Conservation (phyloP, 2,113 vertebrate species). For the Okapia johnstoni region DNA sequence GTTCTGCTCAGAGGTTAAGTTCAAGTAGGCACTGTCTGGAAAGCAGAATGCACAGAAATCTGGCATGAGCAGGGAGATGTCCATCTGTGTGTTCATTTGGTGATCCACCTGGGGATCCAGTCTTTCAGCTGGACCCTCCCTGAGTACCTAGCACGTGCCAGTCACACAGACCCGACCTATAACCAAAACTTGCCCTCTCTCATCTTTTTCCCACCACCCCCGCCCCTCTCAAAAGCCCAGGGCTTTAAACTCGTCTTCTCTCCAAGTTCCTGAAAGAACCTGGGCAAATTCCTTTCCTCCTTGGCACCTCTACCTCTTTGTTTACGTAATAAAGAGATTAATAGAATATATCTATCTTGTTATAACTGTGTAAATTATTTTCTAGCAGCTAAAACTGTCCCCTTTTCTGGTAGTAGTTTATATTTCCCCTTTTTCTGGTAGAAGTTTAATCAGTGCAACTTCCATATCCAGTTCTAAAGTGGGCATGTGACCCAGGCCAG, state of each 20-base stretch:
- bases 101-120: background rate
- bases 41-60: slow-evolving; percentile 39
- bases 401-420: background rate
- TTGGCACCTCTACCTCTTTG: background rate
- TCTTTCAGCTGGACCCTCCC: background rate
- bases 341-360: background rate
- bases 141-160: background rate
- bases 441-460: background rate
- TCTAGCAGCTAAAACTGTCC: background rate
- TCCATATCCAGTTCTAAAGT: background rate
- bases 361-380: background rate
- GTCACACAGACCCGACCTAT: background rate
- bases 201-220: background rate
- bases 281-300: background rate
- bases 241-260: background rate
- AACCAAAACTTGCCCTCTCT: background rate
- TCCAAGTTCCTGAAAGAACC: background rate
- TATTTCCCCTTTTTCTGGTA: background rate
- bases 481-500: background rate
- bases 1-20: slow-evolving; percentile 80
- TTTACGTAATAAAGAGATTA: background rate
- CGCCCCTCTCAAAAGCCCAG: background rate
- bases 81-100: background rate
- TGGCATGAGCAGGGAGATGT: background rate
- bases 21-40: slow-evolving; percentile 88